Conservation (phyloP, 2,888 invertebrate genomes). For the Pasiphila rectangulata region DNA sequence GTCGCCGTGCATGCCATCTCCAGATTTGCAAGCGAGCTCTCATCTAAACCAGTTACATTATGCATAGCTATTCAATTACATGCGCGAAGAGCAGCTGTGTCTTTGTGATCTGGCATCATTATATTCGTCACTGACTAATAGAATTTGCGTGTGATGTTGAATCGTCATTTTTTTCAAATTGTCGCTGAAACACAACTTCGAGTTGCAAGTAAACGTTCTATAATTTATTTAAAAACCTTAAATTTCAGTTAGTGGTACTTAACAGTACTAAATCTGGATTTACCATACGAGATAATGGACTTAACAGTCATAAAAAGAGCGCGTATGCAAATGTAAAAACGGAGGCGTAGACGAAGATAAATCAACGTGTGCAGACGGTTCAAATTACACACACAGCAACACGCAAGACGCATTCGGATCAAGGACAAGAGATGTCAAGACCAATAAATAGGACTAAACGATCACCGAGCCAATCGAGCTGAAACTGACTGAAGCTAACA, state of each 20-base stretch:
- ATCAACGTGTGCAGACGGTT: slow-evolving; percentile 20
- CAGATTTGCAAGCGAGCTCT: slow-evolving; percentile 35
- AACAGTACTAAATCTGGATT: background rate
- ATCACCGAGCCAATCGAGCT: slow-evolving; percentile 3
- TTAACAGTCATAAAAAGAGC: slow-evolving; percentile 3
- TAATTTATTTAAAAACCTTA: too few species aligned
- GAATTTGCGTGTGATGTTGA: too few species aligned
- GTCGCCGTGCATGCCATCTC: slow-evolving; percentile 43
- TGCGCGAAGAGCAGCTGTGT: slow-evolving; percentile 11
- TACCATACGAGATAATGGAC: slow-evolving; percentile 1
- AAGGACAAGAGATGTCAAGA: slow-evolving; percentile 45
- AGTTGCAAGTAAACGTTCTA: too few species aligned
- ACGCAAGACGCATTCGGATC: slow-evolving; percentile 45
- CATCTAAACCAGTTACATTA: slow-evolving; percentile 20
- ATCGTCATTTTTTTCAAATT: too few species aligned
- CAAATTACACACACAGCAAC: slow-evolving; percentile 15
- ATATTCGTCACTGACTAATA: background rate
- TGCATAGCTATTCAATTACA: slow-evolving; percentile 13
- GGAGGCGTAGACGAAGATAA: slow-evolving; percentile 21
- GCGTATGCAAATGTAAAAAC: slow-evolving; percentile 15
- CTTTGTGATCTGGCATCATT: background rate
- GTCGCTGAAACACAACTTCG: too few species aligned
- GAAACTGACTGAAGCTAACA: slow-evolving; percentile 4
- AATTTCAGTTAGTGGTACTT: too few species aligned
- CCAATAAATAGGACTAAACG: slow-evolving; percentile 35